Evolutionary conservation across 2,113 vertebrate genomes (phyloP).

Genomic region (Megaleporinus macrocephalus): DNA sequence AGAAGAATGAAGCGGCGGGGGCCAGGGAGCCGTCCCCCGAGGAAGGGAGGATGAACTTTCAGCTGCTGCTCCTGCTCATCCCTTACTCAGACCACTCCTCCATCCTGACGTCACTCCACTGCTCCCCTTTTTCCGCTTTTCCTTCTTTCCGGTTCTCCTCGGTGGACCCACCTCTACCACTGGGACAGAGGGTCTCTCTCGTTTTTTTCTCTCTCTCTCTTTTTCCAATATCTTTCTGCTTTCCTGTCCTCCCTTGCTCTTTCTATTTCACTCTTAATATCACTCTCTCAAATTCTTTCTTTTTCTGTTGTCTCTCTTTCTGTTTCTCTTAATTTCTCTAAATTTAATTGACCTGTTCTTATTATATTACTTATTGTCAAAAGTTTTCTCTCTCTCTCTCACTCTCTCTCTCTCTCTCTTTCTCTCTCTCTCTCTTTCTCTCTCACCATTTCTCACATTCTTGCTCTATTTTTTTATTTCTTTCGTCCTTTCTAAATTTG

Average conservation of each 20-base stretch:
- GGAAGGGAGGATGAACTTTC: slow-evolving; percentile 54
- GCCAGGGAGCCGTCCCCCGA: slow-evolving; percentile 50
- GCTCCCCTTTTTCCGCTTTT: not conserved
- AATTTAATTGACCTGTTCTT: too few species aligned
- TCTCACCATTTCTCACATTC: too few species aligned
- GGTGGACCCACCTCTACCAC: not conserved
- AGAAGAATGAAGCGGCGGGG: slow-evolving; percentile 62
- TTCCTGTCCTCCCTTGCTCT: not conserved
- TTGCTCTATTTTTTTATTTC: too few species aligned
- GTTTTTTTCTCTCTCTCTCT: not conserved
- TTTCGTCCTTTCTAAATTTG: too few species aligned
- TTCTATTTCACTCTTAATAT: not conserved
- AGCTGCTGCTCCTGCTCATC: slow-evolving; percentile 55
- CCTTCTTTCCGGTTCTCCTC: not conserved
- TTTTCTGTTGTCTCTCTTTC: not conserved
- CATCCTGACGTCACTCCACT: not conserved
- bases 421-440: too few species aligned
- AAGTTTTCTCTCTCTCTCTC: too few species aligned
- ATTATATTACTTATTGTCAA: too few species aligned
- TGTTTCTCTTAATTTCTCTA: too few species aligned
- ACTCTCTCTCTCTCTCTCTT: too few species aligned
- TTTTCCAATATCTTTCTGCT: not conserved
- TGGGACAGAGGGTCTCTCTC: slow-evolving; percentile 1
- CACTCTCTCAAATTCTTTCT: not conserved
- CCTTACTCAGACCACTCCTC: slow-evolving; percentile 22